phyloP scores from a whole-genome alignment of 2,113 vertebrate species.

The Nothobranchius kuhntae region DNA sequence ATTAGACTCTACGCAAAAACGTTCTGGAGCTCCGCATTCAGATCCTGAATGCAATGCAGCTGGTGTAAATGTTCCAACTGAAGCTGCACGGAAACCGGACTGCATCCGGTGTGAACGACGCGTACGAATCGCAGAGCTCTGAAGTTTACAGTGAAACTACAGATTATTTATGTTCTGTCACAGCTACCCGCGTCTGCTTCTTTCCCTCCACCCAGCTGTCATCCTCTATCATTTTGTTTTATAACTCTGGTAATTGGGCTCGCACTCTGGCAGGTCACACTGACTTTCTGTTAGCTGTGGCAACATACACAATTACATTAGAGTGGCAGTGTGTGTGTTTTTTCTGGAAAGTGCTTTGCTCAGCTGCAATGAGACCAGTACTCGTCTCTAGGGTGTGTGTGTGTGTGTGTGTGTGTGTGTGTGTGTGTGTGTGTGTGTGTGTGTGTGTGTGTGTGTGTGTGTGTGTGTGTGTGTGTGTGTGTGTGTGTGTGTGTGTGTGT shows the following conservation, averaged over 20 bases:
- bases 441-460: constrained; percentile 22
- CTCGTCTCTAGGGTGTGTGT: constrained; percentile 41
- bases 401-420: constrained; percentile 9
- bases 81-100: no score
- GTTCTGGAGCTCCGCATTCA: no score
- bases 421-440: no score
- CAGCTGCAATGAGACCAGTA: constrained; percentile 30
- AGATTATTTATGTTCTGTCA: no score
- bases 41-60: no score
- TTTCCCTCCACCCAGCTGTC: constrained; percentile 27
- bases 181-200: neutral
- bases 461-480: constrained; percentile 28
- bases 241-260: constrained; percentile 48
- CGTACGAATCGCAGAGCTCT: no score
- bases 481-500: constrained; percentile 16
- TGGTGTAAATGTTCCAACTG: no score
- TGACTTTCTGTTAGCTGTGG: constrained; percentile 55
- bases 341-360: constrained; percentile 51
- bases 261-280: constrained; percentile 56
- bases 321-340: constrained; percentile 5
- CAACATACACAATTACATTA: constrained; percentile 58
- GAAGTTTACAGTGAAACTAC: no score
- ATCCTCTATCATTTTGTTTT: constrained; percentile 53
- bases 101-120: no score
- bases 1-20: no score